Conservation (phyloP, 2,113 vertebrate species). For the Procavia capensis region DNA sequence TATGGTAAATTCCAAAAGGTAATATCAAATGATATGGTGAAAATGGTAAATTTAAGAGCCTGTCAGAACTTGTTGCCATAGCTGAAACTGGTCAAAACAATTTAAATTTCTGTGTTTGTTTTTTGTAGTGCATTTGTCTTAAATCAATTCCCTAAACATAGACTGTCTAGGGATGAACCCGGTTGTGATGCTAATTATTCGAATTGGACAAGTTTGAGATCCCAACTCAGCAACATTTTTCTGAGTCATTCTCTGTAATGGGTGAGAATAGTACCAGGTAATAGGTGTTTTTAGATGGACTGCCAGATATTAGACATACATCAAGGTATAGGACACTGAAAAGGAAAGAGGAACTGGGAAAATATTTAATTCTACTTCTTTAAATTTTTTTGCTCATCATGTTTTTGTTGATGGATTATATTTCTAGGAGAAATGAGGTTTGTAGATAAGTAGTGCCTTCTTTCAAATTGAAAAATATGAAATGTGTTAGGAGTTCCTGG, state of each 20-base stretch:
- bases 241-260: not conserved
- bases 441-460: conserved; percentile 78
- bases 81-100: not conserved
- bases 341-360: conserved; percentile 59
- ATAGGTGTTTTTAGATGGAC: not conserved
- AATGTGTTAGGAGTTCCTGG: conserved; percentile 80
- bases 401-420: conserved; percentile 79
- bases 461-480: conserved; percentile 85
- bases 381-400: conserved; percentile 63
- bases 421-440: conserved; percentile 79
- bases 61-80: not conserved
- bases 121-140: conserved; percentile 17
- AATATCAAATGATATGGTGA: not conserved
- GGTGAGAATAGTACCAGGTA: not conserved
- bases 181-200: not conserved
- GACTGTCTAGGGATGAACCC: not conserved
- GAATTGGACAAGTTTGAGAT: not conserved
- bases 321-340: conserved; percentile 46
- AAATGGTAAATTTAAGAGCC: not conserved
- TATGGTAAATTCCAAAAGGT: conserved; percentile 11
- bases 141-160: not conserved
- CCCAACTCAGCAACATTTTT: conserved; percentile 1
- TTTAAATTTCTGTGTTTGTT: not conserved
- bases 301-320: conserved; percentile 22
- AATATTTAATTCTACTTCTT: conserved; percentile 58